phyloP scores from a whole-genome alignment of 2,113 vertebrate species.

The Gavia stellata region DNA sequence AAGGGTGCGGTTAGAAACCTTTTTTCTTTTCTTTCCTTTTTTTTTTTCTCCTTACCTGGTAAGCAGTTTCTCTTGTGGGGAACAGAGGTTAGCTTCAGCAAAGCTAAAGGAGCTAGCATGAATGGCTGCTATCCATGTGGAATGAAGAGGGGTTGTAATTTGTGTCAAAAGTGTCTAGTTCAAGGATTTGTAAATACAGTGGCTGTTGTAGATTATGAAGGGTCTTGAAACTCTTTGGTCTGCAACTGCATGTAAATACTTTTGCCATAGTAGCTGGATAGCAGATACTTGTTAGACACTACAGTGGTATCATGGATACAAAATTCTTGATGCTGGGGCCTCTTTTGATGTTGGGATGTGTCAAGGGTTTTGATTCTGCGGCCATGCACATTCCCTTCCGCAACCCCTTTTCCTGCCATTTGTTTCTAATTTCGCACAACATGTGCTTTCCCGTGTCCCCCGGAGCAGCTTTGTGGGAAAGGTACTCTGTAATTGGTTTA shows the following conservation, averaged over 20 bases:
- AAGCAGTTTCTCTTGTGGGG: not conserved
- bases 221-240: conserved; percentile 15
- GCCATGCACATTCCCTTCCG: not conserved
- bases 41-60: not conserved
- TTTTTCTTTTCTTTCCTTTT: too few species aligned
- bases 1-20: not conserved
- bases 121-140: not conserved
- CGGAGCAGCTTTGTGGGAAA: conserved; percentile 48
- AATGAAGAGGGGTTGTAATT: conserved; percentile 25
- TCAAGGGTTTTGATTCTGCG: not conserved
- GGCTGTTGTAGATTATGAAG: not conserved
- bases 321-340: not conserved
- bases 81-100: not conserved
- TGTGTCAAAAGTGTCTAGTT: conserved; percentile 18
- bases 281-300: conserved; percentile 23
- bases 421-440: conserved; percentile 2
- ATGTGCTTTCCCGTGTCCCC: not conserved
- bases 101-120: not conserved
- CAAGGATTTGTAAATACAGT: conserved; percentile 23
- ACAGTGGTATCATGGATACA: not conserved
- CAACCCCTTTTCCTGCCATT: not conserved
- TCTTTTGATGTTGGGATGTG: conserved; percentile 13
- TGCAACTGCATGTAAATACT: conserved; percentile 6
- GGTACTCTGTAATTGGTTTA: conserved; percentile 48
- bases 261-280: not conserved